Percentiles rank a stretch among this genome's conserved stretches.
phyloP scores from a whole-genome alignment of 2,888 invertebrate species.

The Caenorhabditis japonica region DNA sequence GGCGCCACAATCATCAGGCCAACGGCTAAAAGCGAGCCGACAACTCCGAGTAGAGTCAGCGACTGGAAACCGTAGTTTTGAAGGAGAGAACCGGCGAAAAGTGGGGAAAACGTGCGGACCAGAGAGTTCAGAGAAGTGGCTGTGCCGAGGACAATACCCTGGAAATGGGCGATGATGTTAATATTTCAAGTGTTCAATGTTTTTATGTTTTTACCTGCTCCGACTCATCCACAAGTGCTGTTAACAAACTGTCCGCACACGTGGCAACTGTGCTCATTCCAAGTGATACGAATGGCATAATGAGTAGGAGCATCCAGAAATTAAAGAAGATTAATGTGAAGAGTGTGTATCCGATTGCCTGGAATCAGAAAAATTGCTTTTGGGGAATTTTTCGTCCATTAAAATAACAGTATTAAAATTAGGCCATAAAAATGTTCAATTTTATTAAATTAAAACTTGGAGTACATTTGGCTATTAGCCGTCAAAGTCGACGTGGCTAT shows the following conservation, averaged over 20 bases:
- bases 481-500: no score
- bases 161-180: constrained; percentile 6
- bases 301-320: constrained; percentile 62
- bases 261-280: constrained; percentile 66
- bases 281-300: constrained; percentile 64
- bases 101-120: constrained; percentile 63
- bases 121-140: constrained; percentile 65
- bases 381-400: no score
- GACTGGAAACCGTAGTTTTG: constrained; percentile 60
- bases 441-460: neutral
- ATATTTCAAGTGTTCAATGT: neutral
- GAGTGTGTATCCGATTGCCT: constrained; percentile 52
- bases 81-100: constrained; percentile 59
- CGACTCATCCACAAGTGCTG: constrained; percentile 62
- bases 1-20: constrained; percentile 36
- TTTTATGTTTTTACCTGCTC: constrained; percentile 51
- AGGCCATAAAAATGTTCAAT: neutral
- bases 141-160: constrained; percentile 68
- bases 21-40: constrained; percentile 25
- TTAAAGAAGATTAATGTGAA: constrained; percentile 59
- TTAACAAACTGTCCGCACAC: constrained; percentile 63
- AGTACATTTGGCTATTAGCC: no score
- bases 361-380: constrained; percentile 12
- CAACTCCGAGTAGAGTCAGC: constrained; percentile 54
- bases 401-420: neutral